These are phyloP conservation scores for Oxyura jamaicensis DNA, from an alignment of 2,113 vertebrate species.

Conservation along the genomic window DNA sequence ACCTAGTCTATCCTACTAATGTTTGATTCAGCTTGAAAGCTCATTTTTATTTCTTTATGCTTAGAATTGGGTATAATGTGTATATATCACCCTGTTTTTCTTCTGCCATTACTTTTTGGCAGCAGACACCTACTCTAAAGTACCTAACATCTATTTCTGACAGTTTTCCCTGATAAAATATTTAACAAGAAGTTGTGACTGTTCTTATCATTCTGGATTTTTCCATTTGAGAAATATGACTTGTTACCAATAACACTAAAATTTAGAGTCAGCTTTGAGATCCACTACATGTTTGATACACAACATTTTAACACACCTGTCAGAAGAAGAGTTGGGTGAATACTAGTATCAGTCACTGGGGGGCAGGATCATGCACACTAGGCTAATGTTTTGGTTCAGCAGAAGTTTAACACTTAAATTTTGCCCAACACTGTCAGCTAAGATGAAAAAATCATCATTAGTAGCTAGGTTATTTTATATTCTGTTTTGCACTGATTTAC, in stretches of 20 bases:
- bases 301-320: neutral
- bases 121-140: neutral
- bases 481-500: neutral
- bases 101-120: neutral
- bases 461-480: neutral
- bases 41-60: neutral
- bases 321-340: neutral
- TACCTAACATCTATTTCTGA: slow-evolving; percentile 1
- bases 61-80: neutral
- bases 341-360: neutral
- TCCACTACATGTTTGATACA: neutral
- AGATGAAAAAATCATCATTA: neutral
- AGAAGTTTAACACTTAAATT: neutral
- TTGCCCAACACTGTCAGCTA: neutral
- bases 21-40: neutral
- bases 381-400: neutral
- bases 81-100: neutral
- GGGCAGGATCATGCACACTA: neutral
- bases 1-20: neutral
- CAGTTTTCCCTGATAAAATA: slow-evolving; percentile 31
- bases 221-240: neutral
- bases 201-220: neutral
- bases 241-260: neutral
- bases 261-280: slow-evolving; percentile 13
- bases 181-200: slow-evolving; percentile 9